These are phyloP conservation scores for Rhipidura dahli DNA, from an alignment of 2,113 vertebrate genomes.

Conservation along the genomic window DNA sequence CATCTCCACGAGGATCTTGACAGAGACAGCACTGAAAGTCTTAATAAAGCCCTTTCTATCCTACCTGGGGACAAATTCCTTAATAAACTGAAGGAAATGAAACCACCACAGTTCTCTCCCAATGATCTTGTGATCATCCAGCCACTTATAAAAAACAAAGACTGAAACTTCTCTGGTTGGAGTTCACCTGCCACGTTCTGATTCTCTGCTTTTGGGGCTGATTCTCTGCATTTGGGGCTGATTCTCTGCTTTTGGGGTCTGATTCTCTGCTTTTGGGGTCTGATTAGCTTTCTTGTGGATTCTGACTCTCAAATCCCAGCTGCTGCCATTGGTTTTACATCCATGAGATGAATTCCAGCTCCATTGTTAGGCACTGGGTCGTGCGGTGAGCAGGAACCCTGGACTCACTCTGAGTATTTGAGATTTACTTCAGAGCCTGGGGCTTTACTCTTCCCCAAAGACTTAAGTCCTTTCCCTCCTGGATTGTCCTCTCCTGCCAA, in stretches of 20 bases:
- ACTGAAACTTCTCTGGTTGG: neutral
- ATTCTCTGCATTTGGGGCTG: neutral
- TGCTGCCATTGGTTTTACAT: neutral
- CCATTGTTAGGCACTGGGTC: no score
- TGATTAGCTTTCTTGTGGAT: neutral
- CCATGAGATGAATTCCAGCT: neutral
- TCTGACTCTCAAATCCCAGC: neutral
- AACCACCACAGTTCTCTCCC: neutral
- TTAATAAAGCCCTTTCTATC: neutral
- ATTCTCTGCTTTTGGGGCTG: neutral
- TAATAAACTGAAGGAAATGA: neutral
- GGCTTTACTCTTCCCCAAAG: neutral
- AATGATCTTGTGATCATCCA: neutral
- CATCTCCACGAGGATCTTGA: neutral
- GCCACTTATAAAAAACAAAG: rapidly evolving
- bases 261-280: neutral
- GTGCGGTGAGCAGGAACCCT: neutral
- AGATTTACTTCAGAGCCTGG: neutral
- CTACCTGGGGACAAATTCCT: neutral
- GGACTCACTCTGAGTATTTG: neutral
- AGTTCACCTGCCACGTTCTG: neutral
- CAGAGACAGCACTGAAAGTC: neutral
- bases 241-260: neutral
- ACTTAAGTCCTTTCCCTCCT: neutral
- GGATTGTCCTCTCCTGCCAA: neutral